Percentiles rank a stretch among this genome's conserved stretches.
Conservation (phyloP, 2,888 invertebrate species). For the Agrochola lychnidis region DNA sequence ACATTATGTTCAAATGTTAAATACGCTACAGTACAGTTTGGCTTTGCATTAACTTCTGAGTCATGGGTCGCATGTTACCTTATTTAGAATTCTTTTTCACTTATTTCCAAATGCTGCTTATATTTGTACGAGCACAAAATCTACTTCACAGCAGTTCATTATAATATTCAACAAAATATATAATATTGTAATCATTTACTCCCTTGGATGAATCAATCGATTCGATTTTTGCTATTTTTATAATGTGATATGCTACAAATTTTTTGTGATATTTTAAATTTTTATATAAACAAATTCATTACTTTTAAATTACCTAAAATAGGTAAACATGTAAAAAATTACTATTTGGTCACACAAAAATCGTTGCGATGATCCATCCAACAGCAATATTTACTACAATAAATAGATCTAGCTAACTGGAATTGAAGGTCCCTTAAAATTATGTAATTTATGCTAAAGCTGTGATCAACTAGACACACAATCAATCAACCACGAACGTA, state of each 20-base stretch:
- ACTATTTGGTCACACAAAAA: conserved; percentile 89
- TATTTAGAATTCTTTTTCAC: conserved; percentile 87
- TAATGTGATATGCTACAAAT: conserved; percentile 88
- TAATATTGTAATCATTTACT: conserved; percentile 85
- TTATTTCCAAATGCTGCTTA: conserved; percentile 89
- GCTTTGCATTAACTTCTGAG: conserved; percentile 81
- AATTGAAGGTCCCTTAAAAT: conserved; percentile 91
- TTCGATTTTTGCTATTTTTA: conserved; percentile 78
- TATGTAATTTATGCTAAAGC: conserved; percentile 88
- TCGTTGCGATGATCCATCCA: conserved; percentile 84
- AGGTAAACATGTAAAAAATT: conserved; percentile 87
- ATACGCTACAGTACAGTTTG: conserved; percentile 87
- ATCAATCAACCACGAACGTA: conserved; percentile 58
- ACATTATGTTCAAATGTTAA: conserved; percentile 83
- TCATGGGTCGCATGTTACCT: conserved; percentile 81
- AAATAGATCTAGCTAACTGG: conserved; percentile 90
- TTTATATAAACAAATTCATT: conserved; percentile 84
- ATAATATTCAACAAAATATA: conserved; percentile 88
- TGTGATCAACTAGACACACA: conserved; percentile 86
- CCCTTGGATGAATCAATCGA: conserved; percentile 83
- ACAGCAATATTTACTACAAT: conserved; percentile 87
- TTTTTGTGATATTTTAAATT: conserved; percentile 87
- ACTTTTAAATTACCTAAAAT: conserved; percentile 83
- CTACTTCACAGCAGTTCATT: conserved; percentile 86
- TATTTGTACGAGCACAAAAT: conserved; percentile 86